phyloP scores from a whole-genome alignment of 2,888 invertebrate genomes.

The Apamea sordens region DNA sequence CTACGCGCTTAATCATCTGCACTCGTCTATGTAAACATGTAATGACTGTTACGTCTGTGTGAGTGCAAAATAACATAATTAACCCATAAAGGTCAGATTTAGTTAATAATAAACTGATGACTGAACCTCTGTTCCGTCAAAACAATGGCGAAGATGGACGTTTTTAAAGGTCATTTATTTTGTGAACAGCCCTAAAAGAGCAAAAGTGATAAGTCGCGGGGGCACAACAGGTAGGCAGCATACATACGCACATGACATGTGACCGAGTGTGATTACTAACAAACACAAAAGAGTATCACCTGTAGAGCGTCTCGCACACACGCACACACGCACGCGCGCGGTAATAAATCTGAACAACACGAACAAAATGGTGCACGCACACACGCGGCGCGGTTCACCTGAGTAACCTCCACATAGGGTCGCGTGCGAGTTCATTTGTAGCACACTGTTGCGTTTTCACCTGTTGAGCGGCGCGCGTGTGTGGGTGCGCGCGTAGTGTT shows the following conservation, averaged over 20 bases:
- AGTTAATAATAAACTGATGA: constrained; percentile 66
- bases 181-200: constrained; percentile 84
- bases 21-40: constrained; percentile 56
- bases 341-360: constrained; percentile 87
- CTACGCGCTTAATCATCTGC: constrained; percentile 45
- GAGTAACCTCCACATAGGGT: constrained; percentile 87
- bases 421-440: constrained; percentile 83
- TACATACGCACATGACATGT: constrained; percentile 85
- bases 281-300: constrained; percentile 82
- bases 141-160: constrained; percentile 73
- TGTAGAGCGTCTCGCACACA: constrained; percentile 79
- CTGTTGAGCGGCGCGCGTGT: constrained; percentile 83
- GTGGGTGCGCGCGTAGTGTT: constrained; percentile 83
- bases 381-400: constrained; percentile 78
- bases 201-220: constrained; percentile 85
- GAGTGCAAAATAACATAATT: constrained; percentile 50
- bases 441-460: constrained; percentile 88
- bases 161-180: constrained; percentile 76
- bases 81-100: constrained; percentile 62
- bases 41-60: constrained; percentile 55
- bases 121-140: constrained; percentile 67
- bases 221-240: constrained; percentile 87
- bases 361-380: constrained; percentile 87
- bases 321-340: constrained; percentile 73
- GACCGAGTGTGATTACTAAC: constrained; percentile 80